Conservation (phyloP, 2,797 vertebrate species). For the Gymnothorax reevesii region DNA sequence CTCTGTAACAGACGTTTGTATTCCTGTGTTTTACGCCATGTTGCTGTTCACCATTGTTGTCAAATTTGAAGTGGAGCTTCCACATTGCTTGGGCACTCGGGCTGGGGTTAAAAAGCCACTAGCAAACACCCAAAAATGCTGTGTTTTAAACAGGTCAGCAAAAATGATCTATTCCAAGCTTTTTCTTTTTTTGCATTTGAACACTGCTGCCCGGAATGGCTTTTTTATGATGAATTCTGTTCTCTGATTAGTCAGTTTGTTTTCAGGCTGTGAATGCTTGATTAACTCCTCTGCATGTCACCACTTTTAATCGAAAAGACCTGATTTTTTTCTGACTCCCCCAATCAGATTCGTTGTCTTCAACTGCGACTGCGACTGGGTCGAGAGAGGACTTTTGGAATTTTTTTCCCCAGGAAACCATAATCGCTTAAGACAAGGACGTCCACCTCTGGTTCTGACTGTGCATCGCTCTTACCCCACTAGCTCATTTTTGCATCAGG, state of each 20-base stretch:
- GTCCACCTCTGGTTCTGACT: neutral
- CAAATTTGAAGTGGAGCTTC: too few species aligned
- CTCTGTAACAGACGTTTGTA: neutral
- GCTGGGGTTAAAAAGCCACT: too few species aligned
- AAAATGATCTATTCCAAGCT: neutral
- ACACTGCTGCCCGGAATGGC: neutral
- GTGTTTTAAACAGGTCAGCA: too few species aligned
- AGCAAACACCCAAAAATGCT: too few species aligned
- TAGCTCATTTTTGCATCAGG: neutral
- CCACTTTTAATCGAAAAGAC: neutral
- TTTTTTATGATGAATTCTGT: neutral
- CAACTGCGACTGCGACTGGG: neutral
- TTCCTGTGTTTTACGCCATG: neutral
- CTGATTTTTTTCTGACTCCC: neutral
- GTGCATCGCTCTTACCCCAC: neutral
- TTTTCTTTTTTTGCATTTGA: neutral
- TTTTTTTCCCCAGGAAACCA: neutral
- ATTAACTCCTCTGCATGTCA: neutral
- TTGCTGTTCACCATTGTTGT: neutral
- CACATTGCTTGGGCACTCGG: too few species aligned
- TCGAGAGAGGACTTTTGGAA: conserved; percentile 4
- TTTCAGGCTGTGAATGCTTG: neutral
- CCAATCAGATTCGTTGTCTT: neutral
- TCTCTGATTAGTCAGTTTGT: neutral
- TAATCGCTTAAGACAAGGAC: conserved; percentile 12